phyloP scores from a whole-genome alignment of 2,797 vertebrate genomes.

The Centroberyx gerrardi region DNA sequence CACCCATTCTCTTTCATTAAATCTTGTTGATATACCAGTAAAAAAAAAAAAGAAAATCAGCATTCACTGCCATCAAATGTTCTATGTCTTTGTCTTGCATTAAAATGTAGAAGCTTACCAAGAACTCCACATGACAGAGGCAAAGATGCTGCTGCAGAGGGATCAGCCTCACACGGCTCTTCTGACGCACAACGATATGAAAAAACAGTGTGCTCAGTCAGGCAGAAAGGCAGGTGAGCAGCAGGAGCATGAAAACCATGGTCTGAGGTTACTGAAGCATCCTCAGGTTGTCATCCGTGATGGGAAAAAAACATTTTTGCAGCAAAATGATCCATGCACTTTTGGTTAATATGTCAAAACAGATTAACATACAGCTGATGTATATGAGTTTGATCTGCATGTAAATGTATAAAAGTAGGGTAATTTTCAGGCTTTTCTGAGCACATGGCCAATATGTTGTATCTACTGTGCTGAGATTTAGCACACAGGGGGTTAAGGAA shows the following conservation, averaged over 20 bases:
- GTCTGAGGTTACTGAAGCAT: constrained; percentile 27
- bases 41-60: not conserved
- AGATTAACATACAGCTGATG: not conserved
- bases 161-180: constrained; percentile 53
- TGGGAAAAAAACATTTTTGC: too few relatives aligned
- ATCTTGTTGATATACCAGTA: not conserved
- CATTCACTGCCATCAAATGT: constrained; percentile 8
- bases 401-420: not conserved
- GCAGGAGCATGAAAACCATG: constrained; percentile 47
- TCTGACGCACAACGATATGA: constrained; percentile 71
- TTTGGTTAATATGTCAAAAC: not conserved
- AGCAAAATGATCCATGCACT: not conserved
- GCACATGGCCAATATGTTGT: not conserved
- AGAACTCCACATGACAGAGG: constrained; percentile 28
- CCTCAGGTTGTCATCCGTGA: constrained; percentile 4
- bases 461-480: not conserved
- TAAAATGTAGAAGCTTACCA: constrained; percentile 38
- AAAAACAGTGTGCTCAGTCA: constrained; percentile 45
- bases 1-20: not conserved
- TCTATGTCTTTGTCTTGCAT: constrained; percentile 12
- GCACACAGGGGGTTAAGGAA: not conserved
- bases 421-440: not conserved
- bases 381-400: constrained; percentile 16
- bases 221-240: constrained; percentile 52
- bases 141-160: constrained; percentile 48